Evolutionary conservation across 2,113 vertebrate species (phyloP).

Genomic region (Chloebia gouldiae): DNA sequence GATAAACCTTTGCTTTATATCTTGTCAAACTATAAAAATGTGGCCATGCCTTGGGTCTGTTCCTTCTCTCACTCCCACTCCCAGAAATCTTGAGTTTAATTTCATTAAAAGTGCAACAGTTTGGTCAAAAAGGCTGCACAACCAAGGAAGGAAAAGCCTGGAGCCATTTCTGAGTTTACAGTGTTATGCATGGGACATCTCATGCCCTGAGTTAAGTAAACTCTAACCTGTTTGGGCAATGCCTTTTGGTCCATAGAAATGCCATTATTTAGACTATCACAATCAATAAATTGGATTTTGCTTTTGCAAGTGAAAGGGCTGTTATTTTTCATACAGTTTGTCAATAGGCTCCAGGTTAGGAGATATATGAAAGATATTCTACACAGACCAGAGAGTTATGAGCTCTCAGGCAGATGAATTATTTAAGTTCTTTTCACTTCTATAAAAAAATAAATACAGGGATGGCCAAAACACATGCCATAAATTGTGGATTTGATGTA

Average conservation of each 20-base stretch:
- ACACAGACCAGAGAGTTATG: conserved; percentile 45
- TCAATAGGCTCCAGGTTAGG: conserved; percentile 62
- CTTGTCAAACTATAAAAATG: neutral
- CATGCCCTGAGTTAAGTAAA: neutral
- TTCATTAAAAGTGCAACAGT: neutral
- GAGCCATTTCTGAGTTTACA: neutral
- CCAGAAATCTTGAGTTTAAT: neutral
- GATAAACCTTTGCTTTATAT: neutral
- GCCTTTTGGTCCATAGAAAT: conserved; percentile 49
- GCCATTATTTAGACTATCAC: conserved; percentile 59
- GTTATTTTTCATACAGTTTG: conserved; percentile 64
- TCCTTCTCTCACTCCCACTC: neutral
- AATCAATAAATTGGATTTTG: conserved; percentile 71
- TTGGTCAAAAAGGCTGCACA: neutral
- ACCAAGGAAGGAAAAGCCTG: neutral
- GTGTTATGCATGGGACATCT: neutral
- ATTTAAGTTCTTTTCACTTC: conserved; percentile 63
- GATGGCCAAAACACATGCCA: conserved; percentile 40
- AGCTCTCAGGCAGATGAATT: conserved; percentile 70
- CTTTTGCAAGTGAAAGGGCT: conserved; percentile 57
- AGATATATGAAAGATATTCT: conserved; percentile 66
- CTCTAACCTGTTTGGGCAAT: conserved; percentile 18
- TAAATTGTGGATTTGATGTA: conserved; percentile 39
- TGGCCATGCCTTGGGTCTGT: neutral
- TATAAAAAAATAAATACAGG: conserved; percentile 52